Evolutionary conservation across 2,113 vertebrate species (phyloP).

Genomic region (Myotis yumanensis): DNA sequence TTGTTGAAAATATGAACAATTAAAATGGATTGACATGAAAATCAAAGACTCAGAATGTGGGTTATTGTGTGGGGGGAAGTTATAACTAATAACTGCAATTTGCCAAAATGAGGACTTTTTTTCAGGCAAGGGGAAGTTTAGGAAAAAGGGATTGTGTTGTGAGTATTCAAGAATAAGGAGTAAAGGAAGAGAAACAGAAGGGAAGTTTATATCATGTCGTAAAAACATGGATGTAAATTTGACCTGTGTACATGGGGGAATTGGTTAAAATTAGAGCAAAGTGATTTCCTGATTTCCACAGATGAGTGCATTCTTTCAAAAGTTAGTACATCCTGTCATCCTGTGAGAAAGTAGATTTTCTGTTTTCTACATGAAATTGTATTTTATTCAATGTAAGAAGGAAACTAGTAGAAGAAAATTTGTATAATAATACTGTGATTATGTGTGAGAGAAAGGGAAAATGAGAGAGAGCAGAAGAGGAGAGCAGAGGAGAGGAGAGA

Average conservation of each 20-base stretch:
- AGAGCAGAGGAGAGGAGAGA: no score
- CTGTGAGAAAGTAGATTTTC: background rate
- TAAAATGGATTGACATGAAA: background rate
- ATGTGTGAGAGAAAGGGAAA: background rate
- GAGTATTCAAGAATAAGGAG: background rate
- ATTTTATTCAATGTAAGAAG: background rate
- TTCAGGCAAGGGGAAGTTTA: background rate
- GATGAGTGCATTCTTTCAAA: background rate
- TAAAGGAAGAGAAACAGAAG: background rate
- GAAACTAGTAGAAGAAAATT: slow-evolving; percentile 6
- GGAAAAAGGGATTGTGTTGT: background rate
- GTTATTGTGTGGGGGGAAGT: background rate
- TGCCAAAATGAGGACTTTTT: background rate
- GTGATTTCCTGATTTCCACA: background rate
- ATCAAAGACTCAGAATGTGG: background rate
- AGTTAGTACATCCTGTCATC: background rate
- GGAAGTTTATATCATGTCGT: background rate
- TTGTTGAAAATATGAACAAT: background rate
- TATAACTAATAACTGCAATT: background rate
- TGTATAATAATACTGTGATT: background rate
- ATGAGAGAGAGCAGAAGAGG: no score
- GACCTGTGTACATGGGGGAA: background rate
- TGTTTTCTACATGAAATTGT: background rate
- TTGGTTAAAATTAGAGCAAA: background rate
- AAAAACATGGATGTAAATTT: background rate